Conservation (phyloP, 2,888 invertebrate genomes). For the Drosophila niveifrons region DNA sequence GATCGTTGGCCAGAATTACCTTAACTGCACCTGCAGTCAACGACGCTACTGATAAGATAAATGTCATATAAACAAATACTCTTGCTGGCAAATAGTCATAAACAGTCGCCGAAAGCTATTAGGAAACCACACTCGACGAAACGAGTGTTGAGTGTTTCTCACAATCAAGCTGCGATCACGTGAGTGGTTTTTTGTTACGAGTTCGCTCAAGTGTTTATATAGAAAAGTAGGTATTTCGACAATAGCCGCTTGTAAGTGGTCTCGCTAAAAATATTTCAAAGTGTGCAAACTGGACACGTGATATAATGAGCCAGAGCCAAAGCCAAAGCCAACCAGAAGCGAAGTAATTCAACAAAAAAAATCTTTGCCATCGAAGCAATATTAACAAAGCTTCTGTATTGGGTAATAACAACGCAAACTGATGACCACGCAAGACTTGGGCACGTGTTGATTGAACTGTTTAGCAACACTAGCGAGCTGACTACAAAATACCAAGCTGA, state of each 20-base stretch:
- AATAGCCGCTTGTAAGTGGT: conserved; percentile 35
- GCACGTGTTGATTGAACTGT: conserved; percentile 63
- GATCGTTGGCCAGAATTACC: conserved; percentile 44
- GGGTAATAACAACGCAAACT: conserved; percentile 4
- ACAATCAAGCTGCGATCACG: conserved; percentile 37
- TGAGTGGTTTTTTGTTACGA: conserved; percentile 29
- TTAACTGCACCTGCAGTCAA: conserved; percentile 54
- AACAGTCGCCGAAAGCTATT: conserved; percentile 12
- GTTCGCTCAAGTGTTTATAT: not conserved
- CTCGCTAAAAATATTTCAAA: conserved; percentile 13
- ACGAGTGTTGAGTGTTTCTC: not conserved
- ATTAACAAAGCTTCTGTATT: not conserved
- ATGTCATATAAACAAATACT: conserved; percentile 27
- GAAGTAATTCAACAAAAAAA: not conserved
- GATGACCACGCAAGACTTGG: conserved; percentile 59
- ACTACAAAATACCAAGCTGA: conserved; percentile 28
- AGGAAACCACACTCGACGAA: conserved; percentile 6
- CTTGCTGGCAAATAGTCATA: conserved; percentile 32
- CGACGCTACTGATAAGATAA: conserved; percentile 57
- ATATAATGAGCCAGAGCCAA: conserved; percentile 34
- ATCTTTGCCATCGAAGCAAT: conserved; percentile 25
- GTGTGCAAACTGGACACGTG: conserved; percentile 48
- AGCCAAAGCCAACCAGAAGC: conserved; percentile 6
- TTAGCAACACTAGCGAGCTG: conserved; percentile 51
- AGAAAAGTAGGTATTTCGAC: conserved; percentile 38